Percentiles rank a stretch among this genome's conserved stretches.
Evolutionary conservation across 2,113 vertebrate species (phyloP).

Genomic region (Myotis lucifugus): DNA sequence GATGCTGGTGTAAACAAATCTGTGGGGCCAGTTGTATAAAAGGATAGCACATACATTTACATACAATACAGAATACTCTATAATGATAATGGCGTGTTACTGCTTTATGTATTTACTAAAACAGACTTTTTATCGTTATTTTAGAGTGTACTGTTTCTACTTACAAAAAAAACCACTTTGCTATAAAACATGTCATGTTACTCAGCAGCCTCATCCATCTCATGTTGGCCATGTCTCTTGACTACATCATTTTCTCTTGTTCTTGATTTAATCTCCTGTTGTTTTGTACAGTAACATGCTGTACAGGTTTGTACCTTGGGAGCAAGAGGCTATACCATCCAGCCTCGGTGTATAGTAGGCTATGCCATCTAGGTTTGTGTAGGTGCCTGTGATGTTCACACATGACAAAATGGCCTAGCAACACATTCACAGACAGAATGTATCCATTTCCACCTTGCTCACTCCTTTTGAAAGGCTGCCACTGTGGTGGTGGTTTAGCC

Average conservation of each 20-base stretch:
- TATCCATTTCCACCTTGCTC: not conserved
- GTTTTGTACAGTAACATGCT: not conserved
- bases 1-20: not conserved
- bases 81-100: not conserved
- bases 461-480: not conserved
- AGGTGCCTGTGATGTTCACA: not conserved
- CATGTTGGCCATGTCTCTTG: not conserved
- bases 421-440: not conserved
- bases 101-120: not conserved
- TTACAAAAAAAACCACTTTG: not conserved
- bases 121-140: not conserved
- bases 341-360: too few species aligned
- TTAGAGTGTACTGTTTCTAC: not conserved
- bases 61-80: not conserved
- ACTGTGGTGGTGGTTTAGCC: not conserved
- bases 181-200: too few species aligned
- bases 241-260: not conserved
- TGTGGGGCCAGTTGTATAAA: too few species aligned
- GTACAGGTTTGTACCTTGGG: not conserved
- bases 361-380: not conserved
- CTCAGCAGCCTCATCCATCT: not conserved
- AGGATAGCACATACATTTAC: not conserved
- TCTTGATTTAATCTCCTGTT: not conserved
- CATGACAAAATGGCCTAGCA: not conserved
- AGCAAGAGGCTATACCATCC: not conserved